These are phyloP conservation scores for Psittacula echo DNA, from an alignment of 2,797 vertebrate species.

Conservation along the genomic window DNA sequence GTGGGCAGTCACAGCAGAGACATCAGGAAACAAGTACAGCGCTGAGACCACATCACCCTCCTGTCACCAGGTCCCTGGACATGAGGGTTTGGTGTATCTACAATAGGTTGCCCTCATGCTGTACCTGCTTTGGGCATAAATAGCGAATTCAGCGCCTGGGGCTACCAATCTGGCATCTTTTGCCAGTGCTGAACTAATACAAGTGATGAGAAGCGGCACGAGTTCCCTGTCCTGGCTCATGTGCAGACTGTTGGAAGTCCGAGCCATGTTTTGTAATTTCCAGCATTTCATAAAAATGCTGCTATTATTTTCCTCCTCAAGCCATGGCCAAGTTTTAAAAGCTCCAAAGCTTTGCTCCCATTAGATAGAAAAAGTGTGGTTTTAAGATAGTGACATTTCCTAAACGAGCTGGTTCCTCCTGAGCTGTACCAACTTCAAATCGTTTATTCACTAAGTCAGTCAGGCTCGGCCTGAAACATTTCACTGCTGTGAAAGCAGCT, in stretches of 20 bases:
- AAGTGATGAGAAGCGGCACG: not conserved
- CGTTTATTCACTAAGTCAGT: constrained; percentile 28
- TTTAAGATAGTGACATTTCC: constrained; percentile 30
- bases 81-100: not conserved
- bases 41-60: not conserved
- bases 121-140: constrained; percentile 21
- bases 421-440: constrained; percentile 5
- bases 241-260: not conserved
- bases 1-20: not conserved
- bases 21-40: not conserved
- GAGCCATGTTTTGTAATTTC: constrained; percentile 36
- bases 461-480: constrained; percentile 42
- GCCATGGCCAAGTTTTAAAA: not conserved
- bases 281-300: constrained; percentile 42
- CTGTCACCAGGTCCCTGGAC: not conserved
- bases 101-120: not conserved
- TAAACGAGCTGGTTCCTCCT: constrained; percentile 34
- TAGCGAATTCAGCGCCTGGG: not conserved
- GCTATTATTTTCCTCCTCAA: constrained; percentile 14
- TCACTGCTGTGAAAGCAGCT: constrained; percentile 63
- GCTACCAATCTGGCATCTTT: constrained; percentile 26
- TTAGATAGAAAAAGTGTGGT: not conserved
- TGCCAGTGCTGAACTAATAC: constrained; percentile 11
- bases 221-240: not conserved
- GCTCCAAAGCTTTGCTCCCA: constrained; percentile 28